Evolutionary conservation across 2,113 vertebrate genomes (phyloP), one percentile per base, ranked within the genome.

Genomic region (Protomyctophum bolini): DNA sequence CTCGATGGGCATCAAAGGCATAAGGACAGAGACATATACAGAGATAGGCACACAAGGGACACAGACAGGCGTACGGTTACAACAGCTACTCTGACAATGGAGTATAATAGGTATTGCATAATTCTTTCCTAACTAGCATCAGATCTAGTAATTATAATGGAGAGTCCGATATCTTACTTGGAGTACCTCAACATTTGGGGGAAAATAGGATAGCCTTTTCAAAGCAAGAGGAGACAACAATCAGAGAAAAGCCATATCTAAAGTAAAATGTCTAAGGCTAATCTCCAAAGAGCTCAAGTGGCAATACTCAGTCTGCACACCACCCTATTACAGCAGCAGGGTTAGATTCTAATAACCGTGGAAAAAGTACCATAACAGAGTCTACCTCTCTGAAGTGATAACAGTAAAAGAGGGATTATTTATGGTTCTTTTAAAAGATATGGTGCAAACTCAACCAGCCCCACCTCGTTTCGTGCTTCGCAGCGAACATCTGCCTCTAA

Each of bases 381-480:
- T 11, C 21, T 10, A 49, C 10, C 51, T 15, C 56, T 75, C 33
- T 3, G 21, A 58, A 61, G 28, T 51, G 9, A 68, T 63, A 66
- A 58, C 21, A 68, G 28, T 48, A 55, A 21, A 58, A 50, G 54
- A 68, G 14, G 10, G 50, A 69, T 79, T 50, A 75, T 62, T 79
- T 71, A 63, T 71, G 63, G 49, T 51, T 75, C 63, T 79, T 58
- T 3, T 68, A 73, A 77, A 21, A 77, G 59, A 71, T 67, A 54
- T 45, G 49, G 33, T 55, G 61, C 41, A 33, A 76, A 79, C 78
- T 80, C 14, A 75, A 67, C 83, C 33, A 72, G 61, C 71, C 72
- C 72, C 2, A 10, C 10, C 61, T 81, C 64, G 72, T 86, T 80
- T 79, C 75, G 81, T 49, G 73, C 68, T 52, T 73, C 69, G 73